Percentiles rank a stretch among this genome's conserved stretches.
Conservation (phyloP, 2,797 vertebrate species). For the Paguma larvata region DNA sequence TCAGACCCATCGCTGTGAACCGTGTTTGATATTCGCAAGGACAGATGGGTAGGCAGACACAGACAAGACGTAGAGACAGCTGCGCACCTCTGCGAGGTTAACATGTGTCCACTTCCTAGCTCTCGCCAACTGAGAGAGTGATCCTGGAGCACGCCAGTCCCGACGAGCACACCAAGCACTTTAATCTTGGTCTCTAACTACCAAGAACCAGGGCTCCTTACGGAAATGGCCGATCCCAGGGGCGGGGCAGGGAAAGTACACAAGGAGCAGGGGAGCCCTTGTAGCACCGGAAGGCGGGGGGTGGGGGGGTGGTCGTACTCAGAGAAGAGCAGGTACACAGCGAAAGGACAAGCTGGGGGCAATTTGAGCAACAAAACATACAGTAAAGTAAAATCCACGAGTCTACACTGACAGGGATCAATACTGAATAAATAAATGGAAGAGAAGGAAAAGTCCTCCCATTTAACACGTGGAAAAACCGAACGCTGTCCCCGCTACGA, state of each 20-base stretch:
- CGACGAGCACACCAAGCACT: background rate
- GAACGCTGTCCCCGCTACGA: background rate
- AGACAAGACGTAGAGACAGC: background rate
- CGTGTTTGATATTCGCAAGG: background rate
- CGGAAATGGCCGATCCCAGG: background rate
- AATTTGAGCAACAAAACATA: background rate
- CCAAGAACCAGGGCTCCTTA: background rate
- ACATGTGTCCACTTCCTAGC: too few relatives aligned
- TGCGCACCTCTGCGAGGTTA: background rate
- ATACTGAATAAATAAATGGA: background rate
- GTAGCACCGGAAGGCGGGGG: background rate
- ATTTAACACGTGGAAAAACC: background rate
- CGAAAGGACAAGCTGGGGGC: background rate
- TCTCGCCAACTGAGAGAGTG: background rate
- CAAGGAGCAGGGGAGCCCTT: background rate
- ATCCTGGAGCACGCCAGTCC: accelerated
- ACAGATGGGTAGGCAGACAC: too few relatives aligned
- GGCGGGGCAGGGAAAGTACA: too few relatives aligned
- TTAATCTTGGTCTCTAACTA: background rate
- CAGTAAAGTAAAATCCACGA: background rate
- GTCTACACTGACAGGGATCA: background rate
- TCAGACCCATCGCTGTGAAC: background rate
- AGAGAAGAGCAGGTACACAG: background rate
- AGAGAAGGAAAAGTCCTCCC: background rate
- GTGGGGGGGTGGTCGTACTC: background rate